phyloP scores from a whole-genome alignment of 2,888 invertebrate genomes.

The Dryococelus australis region DNA sequence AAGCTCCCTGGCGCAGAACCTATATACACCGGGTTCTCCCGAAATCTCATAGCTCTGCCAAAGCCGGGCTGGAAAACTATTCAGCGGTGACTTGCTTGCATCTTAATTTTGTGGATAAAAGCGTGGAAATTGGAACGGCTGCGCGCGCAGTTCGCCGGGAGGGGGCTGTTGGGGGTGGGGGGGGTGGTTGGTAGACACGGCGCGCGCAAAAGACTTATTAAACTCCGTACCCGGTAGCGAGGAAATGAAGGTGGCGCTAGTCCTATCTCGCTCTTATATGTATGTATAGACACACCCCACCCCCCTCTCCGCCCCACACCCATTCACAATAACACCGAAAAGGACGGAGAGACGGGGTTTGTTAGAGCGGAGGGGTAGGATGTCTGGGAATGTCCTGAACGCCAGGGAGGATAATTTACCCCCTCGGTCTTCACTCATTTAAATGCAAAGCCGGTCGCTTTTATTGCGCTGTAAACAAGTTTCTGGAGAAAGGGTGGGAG shows the following conservation, averaged over 20 bases:
- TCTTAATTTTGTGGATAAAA: constrained; percentile 45
- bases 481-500: background rate
- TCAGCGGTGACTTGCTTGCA: constrained; percentile 40
- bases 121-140: constrained; percentile 34
- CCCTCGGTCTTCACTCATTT: constrained; percentile 18
- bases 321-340: background rate
- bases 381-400: constrained; percentile 7
- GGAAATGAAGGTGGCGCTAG: background rate
- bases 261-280: background rate
- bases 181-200: background rate
- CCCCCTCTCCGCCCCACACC: background rate
- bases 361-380: background rate
- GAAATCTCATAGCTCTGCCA: constrained; percentile 41
- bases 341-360: no score
- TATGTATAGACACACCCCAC: background rate
- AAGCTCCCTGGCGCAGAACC: background rate
- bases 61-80: constrained; percentile 40
- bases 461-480: constrained; percentile 26
- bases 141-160: background rate
- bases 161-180: background rate
- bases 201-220: constrained; percentile 37
- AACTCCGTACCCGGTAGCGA: constrained; percentile 30
- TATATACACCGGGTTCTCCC: constrained; percentile 32
- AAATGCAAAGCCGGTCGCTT: constrained; percentile 28
- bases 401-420: constrained; percentile 10